Percentiles rank a stretch among this genome's conserved stretches.
These are phyloP conservation scores for Cybosia mesomella DNA, from an alignment of 2,888 invertebrate species.

Conservation along the genomic window DNA sequence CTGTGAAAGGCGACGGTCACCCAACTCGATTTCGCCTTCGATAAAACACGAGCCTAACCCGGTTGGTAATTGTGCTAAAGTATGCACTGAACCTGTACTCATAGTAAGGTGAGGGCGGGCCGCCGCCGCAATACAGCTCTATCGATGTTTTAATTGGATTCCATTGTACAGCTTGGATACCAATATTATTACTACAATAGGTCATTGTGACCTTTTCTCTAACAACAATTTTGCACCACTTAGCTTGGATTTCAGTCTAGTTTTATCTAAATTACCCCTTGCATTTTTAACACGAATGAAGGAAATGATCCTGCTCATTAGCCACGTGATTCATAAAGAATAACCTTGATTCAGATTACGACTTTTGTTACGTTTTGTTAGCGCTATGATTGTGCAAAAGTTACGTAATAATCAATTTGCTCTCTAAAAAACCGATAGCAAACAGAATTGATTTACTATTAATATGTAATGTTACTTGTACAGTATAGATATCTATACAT, in stretches of 20 bases:
- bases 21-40: slow-evolving; percentile 74
- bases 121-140: slow-evolving; percentile 53
- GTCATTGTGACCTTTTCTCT: slow-evolving; percentile 58
- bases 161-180: slow-evolving; percentile 56
- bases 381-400: slow-evolving; percentile 58
- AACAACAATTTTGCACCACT: slow-evolving; percentile 34
- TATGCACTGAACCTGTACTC: slow-evolving; percentile 62
- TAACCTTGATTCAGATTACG: slow-evolving; percentile 66
- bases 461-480: slow-evolving; percentile 17
- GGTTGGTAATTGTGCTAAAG: slow-evolving; percentile 62
- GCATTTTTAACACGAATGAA: slow-evolving; percentile 39
- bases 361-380: slow-evolving; percentile 57
- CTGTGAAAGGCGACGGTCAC: slow-evolving; percentile 78
- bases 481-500: slow-evolving; percentile 24
- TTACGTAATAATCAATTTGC: slow-evolving; percentile 63
- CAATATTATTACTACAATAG: slow-evolving; percentile 62
- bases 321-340: slow-evolving; percentile 60
- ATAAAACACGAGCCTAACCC: slow-evolving; percentile 65
- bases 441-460: slow-evolving; percentile 36
- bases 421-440: slow-evolving; percentile 59
- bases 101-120: slow-evolving; percentile 46
- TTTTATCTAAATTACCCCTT: slow-evolving; percentile 17
- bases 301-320: slow-evolving; percentile 58
- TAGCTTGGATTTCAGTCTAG: slow-evolving; percentile 9
- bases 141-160: slow-evolving; percentile 71